Evolutionary conservation across 2,888 invertebrate species (phyloP).

Genomic region (Amphimallon solstitiale): DNA sequence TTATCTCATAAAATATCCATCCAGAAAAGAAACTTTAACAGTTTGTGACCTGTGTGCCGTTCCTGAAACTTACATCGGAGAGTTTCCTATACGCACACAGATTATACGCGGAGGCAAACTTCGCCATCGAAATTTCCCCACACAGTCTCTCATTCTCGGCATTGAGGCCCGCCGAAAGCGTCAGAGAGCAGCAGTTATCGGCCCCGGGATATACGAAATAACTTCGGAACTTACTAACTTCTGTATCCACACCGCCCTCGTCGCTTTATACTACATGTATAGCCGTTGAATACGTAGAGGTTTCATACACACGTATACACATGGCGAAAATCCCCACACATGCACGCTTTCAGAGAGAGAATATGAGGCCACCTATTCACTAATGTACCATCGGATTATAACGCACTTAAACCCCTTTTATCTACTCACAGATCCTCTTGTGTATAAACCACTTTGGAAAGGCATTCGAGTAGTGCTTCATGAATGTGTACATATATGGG

Average conservation of each 20-base stretch:
- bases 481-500: slow-evolving; percentile 39
- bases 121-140: slow-evolving; percentile 27
- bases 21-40: background rate
- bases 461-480: slow-evolving; percentile 45
- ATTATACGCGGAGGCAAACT: slow-evolving; percentile 24
- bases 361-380: slow-evolving; percentile 53
- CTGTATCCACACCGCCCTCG: slow-evolving; percentile 42
- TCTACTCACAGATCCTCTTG: slow-evolving; percentile 58
- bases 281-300: slow-evolving; percentile 3
- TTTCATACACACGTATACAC: too few relatives aligned
- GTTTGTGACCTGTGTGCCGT: background rate
- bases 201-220: slow-evolving; percentile 36
- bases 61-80: background rate
- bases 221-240: slow-evolving; percentile 45
- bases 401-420: slow-evolving; percentile 62
- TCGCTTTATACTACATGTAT: slow-evolving; percentile 33
- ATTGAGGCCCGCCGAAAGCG: slow-evolving; percentile 21
- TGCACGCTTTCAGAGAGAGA: slow-evolving; percentile 17
- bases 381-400: slow-evolving; percentile 61
- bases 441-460: slow-evolving; percentile 52
- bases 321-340: slow-evolving; percentile 9
- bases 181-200: slow-evolving; percentile 19
- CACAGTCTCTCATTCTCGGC: too few relatives aligned
- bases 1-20: too few relatives aligned
- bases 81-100: slow-evolving; percentile 7